Evolutionary conservation across 2,888 invertebrate species (phyloP), one percentile per base, ranked within the genome.

Genomic region (Athetis lepigone): DNA sequence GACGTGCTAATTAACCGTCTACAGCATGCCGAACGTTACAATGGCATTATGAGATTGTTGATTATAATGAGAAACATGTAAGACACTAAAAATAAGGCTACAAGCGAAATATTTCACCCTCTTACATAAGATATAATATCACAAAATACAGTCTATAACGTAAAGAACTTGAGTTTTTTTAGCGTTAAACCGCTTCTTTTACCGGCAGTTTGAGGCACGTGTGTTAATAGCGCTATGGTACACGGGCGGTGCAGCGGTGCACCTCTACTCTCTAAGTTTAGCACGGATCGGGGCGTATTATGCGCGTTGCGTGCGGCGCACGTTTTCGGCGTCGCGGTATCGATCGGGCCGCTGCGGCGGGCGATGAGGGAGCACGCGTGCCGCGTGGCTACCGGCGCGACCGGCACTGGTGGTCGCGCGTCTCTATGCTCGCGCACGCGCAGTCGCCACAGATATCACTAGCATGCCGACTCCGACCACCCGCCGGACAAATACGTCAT

Each of bases 301-400:
- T 84, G 89, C 87, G 87, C 85, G 78, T 29, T 76, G 76, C 76
- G 75, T 77, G 74, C 75, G 81, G 85, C 86, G 87, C 86, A 79
- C 75, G 79, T 79, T 84, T 85, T 78, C 65, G 82, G 81, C 76
- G 79, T 79, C 84, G 75, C 80, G 82, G 74, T 82, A 85, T 85
- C 75, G 85, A 83, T 85, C 83, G 80, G 40, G 40, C 59, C 63
- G 74, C 58, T 67, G 65, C 70, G 80, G 76, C 80, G 80, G 74
- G 77, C 81, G 81, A 77, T 75, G 82, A 82, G 79, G 57, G 79
- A 84, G 81, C 84, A 90, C 93, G 92, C 93, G 94, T 93, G 92
- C 84, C 93, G 89, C 92, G 92, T 91, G 93, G 88, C 84, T 87
- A 91, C 92, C 91, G 92, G 91, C 93, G 91, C 91, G 91, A 88